A percentile compares a stretch with the other conserved stretches of the same genome.
Conservation (phyloP, 37 sponge, comb jelly and placozoan species). For the Dysidea cf. avara region DNA sequence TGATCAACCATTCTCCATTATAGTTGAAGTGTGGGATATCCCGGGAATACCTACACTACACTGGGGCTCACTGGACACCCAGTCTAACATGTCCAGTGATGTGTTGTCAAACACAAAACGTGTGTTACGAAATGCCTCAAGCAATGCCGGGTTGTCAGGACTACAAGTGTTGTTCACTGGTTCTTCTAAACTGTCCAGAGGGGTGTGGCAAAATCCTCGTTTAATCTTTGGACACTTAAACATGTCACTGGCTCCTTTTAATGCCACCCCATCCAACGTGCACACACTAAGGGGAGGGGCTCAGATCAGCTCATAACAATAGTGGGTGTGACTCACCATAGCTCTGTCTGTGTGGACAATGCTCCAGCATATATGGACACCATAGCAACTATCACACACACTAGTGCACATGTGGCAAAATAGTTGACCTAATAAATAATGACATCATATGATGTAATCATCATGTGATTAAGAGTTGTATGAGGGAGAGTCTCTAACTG, state of each 20-base stretch:
- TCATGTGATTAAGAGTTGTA: no score
- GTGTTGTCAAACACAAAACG: constrained; percentile 12
- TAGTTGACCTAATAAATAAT: constrained; percentile 82
- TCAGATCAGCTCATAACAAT: neutral
- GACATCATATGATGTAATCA: neutral
- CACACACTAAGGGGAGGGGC: constrained; percentile 45
- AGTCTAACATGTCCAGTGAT: neutral
- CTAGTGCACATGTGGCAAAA: constrained; percentile 85
- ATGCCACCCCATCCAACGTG: constrained; percentile 44
- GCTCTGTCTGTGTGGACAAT: constrained; percentile 43
- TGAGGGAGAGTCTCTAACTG: no score
- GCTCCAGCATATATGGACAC: constrained; percentile 90
- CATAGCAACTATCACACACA: constrained; percentile 85
- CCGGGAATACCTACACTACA: constrained; percentile 80
- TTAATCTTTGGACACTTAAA: no score
- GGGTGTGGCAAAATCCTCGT: no score
- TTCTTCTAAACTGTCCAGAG: no score
- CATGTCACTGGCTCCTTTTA: constrained; percentile 7
- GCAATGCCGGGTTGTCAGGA: constrained; percentile 36
- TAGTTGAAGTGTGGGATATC: constrained; percentile 40
- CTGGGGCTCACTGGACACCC: constrained; percentile 12
- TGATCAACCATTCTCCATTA: constrained; percentile 46
- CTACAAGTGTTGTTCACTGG: constrained; percentile 31
- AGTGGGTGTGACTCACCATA: constrained; percentile 26
- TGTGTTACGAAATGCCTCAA: constrained; percentile 27